These are phyloP conservation scores for Nymphalis c-album DNA, from an alignment of 2,888 invertebrate species.

Conservation along the genomic window DNA sequence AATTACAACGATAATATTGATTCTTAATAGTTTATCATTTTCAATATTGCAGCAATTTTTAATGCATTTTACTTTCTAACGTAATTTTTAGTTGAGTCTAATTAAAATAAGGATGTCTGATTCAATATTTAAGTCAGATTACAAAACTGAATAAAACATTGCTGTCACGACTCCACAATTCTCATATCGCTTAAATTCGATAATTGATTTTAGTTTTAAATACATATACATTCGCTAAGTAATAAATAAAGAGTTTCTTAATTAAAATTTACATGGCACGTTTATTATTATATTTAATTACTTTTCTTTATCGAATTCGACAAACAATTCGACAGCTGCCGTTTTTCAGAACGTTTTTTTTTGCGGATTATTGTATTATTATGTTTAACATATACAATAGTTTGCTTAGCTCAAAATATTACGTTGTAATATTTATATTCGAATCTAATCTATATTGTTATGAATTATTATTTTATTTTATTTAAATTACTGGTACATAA, in stretches of 20 bases:
- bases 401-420: constrained; percentile 12
- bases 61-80: not conserved
- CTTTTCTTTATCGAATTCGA: constrained; percentile 8
- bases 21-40: not conserved
- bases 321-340: constrained; percentile 22
- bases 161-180: no score
- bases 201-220: no score
- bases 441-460: not conserved
- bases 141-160: no score
- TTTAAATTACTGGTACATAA: no score
- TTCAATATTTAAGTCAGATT: no score
- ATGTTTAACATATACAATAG: constrained; percentile 16
- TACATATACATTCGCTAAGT: no score
- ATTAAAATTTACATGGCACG: no score
- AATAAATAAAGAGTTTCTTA: no score
- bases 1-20: constrained; percentile 48
- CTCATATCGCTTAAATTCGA: no score
- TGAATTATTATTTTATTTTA: no score
- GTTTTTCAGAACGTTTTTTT: constrained; percentile 4
- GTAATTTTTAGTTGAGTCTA: no score
- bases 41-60: not conserved
- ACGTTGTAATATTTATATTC: constrained; percentile 14
- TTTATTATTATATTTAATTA: not conserved
- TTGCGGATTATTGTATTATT: constrained; percentile 7
- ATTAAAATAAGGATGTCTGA: no score